Base-by-base conservation (phyloP, 2,888 invertebrate genomes). In the Ptilodon capucinus region DNA sequence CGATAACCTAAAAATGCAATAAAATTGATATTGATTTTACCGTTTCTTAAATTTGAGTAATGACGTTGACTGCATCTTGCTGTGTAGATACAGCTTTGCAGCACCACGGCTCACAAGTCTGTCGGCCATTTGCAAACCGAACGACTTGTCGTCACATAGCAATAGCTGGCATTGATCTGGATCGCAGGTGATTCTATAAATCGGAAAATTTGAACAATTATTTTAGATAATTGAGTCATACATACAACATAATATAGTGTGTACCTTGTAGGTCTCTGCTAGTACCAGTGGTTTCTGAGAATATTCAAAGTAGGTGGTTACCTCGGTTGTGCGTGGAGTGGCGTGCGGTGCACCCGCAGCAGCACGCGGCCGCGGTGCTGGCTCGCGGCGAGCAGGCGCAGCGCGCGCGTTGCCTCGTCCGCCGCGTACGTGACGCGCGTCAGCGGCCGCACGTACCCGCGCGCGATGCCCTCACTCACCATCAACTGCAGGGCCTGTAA, bases 391-490 rank as follows among this genome's bases (percentile, higher is more conserved):
- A 83, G 57, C 41, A 84, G 64, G 0, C 74, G 74, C 51, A 81
- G 72, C 0, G 84, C 84, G 2, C 80, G 74, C 1, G 76, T 6
- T 3, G 60, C 79, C 0, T 79, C 74, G 0, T 46, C 36, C 3
- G 77, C 57, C 0, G 55, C 42, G 49, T 70, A 84, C 16, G 68
- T 62, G 14, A 79, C 73, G 17, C 78, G 74, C 1, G 82, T 63
- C 40, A 86, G 56, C 0, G 85, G 85, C 0, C 81, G 71, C 25
- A 86, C 82, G 51, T 66, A 76, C 0, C 86, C 85, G 0, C 57
- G 54, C 0, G 64, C 47, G 2, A 86, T 83, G 2, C 85, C 85
- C 2, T 80, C 79, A 21, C 64, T 65, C 14, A 86, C 36, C 48
- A 79, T 28, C 1, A 42, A 4, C 17, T 77, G 79, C 1, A 84